Conservation (phyloP, 2,113 vertebrate genomes). For the Sorex araneus region DNA sequence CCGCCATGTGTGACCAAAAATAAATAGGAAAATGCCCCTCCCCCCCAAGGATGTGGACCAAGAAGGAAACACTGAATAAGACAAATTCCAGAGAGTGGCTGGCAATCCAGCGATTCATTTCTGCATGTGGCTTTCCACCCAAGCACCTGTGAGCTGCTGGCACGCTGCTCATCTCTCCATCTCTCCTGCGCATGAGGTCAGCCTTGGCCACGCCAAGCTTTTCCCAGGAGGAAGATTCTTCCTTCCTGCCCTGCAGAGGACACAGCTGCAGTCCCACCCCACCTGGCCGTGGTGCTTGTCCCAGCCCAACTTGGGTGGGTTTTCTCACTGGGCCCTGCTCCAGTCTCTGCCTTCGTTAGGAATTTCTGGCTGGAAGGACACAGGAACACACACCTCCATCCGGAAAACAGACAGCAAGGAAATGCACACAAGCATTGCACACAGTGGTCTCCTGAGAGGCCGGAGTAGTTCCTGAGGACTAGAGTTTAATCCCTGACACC, state of each 20-base stretch:
- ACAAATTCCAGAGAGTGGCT: neutral
- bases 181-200: no score
- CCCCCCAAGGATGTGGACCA: neutral
- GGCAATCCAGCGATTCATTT: neutral
- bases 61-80: neutral
- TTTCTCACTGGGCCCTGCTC: neutral
- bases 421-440: neutral
- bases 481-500: neutral
- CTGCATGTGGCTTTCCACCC: neutral
- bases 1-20: no score
- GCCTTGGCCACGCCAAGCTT: neutral
- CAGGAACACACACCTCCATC: neutral
- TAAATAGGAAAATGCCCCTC: no score
- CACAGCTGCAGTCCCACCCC: neutral
- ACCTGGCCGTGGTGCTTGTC: rapidly evolving
- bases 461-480: no score
- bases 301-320: neutral
- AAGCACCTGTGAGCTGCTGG: neutral
- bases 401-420: neutral
- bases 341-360: neutral
- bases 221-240: neutral
- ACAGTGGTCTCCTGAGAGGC: neutral
- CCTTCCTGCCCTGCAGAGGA: neutral
- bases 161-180: no score
- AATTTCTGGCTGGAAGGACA: neutral